phyloP scores from a whole-genome alignment of 2,797 vertebrate species.

The Coendou prehensilis region DNA sequence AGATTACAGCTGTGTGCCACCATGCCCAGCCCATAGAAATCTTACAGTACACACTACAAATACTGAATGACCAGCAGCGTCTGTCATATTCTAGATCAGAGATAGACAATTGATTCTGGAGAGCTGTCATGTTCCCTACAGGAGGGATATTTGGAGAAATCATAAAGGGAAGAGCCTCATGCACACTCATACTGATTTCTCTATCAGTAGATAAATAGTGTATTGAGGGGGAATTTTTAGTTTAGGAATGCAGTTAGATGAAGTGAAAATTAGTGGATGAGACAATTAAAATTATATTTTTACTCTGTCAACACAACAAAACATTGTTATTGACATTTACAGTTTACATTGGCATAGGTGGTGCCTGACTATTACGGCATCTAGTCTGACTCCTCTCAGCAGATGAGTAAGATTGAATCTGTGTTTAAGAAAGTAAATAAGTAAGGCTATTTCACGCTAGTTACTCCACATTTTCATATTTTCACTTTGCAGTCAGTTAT shows the following conservation, averaged over 20 bases:
- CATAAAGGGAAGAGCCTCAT: not conserved
- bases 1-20: not conserved
- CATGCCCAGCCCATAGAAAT: not conserved
- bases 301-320: not conserved
- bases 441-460: not conserved
- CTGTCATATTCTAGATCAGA: not conserved
- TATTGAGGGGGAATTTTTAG: constrained; percentile 23
- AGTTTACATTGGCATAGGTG: not conserved
- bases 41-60: not conserved
- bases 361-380: constrained; percentile 30
- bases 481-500: not conserved
- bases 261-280: constrained; percentile 28
- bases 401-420: constrained; percentile 5
- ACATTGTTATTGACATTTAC: not conserved
- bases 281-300: constrained; percentile 32
- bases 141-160: constrained; percentile 34
- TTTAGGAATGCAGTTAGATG: not conserved
- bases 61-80: constrained; percentile 24
- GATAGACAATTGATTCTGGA: constrained; percentile 24
- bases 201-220: not conserved
- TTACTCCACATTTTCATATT: not conserved
- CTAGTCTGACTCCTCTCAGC: not conserved
- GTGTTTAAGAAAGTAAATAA: not conserved
- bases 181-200: not conserved
- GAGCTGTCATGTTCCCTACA: not conserved